phyloP scores from a whole-genome alignment of 2,888 invertebrate genomes.

The Orgyia antiqua region DNA sequence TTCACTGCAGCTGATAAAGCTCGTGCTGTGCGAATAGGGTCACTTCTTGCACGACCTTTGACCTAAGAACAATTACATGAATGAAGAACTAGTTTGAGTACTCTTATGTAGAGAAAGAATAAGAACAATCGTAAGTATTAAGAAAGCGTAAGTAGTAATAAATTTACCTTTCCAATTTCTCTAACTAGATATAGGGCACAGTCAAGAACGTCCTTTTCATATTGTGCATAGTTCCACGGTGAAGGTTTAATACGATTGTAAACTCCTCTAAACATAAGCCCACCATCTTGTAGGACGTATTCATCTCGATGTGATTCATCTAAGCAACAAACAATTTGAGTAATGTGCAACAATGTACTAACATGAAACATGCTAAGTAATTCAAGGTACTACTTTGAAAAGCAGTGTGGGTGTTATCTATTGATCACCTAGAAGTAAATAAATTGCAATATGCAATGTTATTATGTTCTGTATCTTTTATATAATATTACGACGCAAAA shows the following conservation, averaged over 20 bases:
- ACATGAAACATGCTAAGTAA: not conserved
- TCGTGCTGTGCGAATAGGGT: slow-evolving; percentile 86
- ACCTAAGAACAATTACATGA: slow-evolving; percentile 38
- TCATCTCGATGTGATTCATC: slow-evolving; percentile 87
- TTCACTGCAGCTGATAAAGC: slow-evolving; percentile 93
- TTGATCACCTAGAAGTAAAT: not conserved
- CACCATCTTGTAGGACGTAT: slow-evolving; percentile 90
- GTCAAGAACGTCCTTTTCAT: slow-evolving; percentile 88
- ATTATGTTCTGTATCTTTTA: not conserved
- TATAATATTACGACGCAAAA: no score
- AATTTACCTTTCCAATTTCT: slow-evolving; percentile 81
- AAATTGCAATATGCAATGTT: not conserved
- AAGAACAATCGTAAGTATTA: not conserved
- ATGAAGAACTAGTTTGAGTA: not conserved
- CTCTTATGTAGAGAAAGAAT: not conserved
- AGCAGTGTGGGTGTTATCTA: not conserved
- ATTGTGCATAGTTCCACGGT: slow-evolving; percentile 95
- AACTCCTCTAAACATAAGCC: slow-evolving; percentile 94
- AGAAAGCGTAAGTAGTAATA: no score
- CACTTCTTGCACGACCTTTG: slow-evolving; percentile 81
- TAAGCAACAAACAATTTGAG: slow-evolving; percentile 18
- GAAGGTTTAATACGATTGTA: slow-evolving; percentile 89
- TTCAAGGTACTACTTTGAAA: not conserved
- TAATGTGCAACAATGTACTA: not conserved
- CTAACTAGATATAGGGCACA: slow-evolving; percentile 86